Percentiles rank a stretch among this genome's conserved stretches.
Evolutionary conservation across 2,797 vertebrate genomes (phyloP).

Genomic region (Gouania willdenowi): DNA sequence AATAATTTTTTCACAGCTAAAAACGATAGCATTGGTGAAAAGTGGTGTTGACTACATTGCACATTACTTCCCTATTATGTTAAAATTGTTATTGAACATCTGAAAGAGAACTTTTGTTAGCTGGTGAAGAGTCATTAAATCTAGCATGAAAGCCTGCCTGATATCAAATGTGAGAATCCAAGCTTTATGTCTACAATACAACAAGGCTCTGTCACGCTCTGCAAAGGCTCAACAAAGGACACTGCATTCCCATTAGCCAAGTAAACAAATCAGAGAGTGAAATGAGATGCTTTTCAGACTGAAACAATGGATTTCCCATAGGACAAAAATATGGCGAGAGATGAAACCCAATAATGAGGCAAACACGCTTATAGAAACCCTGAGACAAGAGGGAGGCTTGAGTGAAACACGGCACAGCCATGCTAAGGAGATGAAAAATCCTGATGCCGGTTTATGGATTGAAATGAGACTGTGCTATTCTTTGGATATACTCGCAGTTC

Average conservation of each 20-base stretch:
- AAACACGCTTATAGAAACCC: constrained; percentile 46
- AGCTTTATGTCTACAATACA: constrained; percentile 35
- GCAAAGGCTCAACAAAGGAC: constrained; percentile 65
- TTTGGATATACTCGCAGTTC: constrained; percentile 38
- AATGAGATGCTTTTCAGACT: constrained; percentile 67
- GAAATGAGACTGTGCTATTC: constrained; percentile 44
- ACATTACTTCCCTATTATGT: constrained; percentile 74
- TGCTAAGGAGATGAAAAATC: constrained; percentile 44
- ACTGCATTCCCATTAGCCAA: constrained; percentile 63
- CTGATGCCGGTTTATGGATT: constrained; percentile 39
- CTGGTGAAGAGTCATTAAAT: constrained; percentile 72
- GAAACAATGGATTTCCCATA: constrained; percentile 67
- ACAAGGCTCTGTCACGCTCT: constrained; percentile 61
- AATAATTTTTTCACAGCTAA: constrained; percentile 77
- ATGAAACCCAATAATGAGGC: constrained; percentile 63
- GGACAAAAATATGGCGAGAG: constrained; percentile 61
- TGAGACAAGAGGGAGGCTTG: constrained; percentile 46
- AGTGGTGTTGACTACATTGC: constrained; percentile 62
- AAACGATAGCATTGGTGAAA: constrained; percentile 73
- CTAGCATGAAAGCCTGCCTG: constrained; percentile 60
- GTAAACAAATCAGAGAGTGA: constrained; percentile 70
- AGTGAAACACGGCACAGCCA: constrained; percentile 33
- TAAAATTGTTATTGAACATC: constrained; percentile 76
- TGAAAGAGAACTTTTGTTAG: constrained; percentile 78
- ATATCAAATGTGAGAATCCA: constrained; percentile 66